Evolutionary conservation across 2,797 vertebrate species (phyloP).

Genomic region (Hybognathus amarus): DNA sequence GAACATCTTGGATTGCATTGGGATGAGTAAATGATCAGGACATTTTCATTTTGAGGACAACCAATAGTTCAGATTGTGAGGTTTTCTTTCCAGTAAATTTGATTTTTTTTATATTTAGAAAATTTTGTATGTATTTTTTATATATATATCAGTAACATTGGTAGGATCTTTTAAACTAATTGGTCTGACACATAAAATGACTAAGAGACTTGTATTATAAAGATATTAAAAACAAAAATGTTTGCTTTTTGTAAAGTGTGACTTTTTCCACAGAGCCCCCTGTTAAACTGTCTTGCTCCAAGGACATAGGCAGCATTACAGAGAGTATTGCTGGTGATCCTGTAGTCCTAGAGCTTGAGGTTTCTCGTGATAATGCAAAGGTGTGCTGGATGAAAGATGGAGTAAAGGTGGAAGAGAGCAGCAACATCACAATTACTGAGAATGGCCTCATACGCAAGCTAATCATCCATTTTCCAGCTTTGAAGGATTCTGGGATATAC

Average conservation of each 20-base stretch:
- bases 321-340: constrained; percentile 77
- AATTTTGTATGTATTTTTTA: neutral
- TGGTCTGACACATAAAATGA: neutral
- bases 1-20: too few species aligned
- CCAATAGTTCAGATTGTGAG: too few species aligned
- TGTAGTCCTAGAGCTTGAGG: constrained; percentile 79
- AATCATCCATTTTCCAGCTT: constrained; percentile 74
- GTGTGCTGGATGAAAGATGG: constrained; percentile 86
- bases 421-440: constrained; percentile 76
- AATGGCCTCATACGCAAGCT: constrained; percentile 80
- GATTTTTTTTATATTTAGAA: too few species aligned
- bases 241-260: neutral
- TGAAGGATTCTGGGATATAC: constrained; percentile 86
- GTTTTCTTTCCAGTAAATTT: too few species aligned
- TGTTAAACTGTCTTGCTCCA: constrained; percentile 77
- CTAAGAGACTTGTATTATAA: neutral
- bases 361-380: constrained; percentile 76
- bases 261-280: constrained; percentile 77
- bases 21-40: too few species aligned
- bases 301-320: constrained; percentile 67
- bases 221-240: neutral
- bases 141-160: neutral
- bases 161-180: neutral
- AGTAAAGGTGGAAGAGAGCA: constrained; percentile 74
- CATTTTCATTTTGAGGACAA: too few species aligned